Evolutionary conservation across 2,113 vertebrate genomes (phyloP).

Genomic region (Nasalis larvatus): DNA sequence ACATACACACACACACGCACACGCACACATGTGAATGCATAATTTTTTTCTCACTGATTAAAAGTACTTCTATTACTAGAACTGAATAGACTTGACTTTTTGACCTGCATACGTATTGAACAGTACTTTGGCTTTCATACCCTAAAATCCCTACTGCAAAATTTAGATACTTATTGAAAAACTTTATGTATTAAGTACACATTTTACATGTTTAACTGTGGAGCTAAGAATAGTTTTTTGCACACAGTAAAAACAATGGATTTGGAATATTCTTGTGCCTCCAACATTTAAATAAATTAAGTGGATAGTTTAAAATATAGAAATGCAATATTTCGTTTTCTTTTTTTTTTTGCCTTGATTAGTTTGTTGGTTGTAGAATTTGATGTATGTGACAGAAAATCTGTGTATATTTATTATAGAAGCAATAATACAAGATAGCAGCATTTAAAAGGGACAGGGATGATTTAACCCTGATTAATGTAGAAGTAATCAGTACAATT

Average conservation of each 20-base stretch:
- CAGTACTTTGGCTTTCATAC: neutral
- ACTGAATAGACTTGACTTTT: neutral
- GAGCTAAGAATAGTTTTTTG: neutral
- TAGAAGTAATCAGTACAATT: neutral
- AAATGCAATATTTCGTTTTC: too few species aligned
- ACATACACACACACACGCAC: neutral
- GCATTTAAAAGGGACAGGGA: neutral
- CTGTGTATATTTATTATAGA: neutral
- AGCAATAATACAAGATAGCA: neutral
- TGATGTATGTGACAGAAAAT: neutral
- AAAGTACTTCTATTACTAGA: neutral
- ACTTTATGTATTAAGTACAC: neutral
- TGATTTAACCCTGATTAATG: neutral
- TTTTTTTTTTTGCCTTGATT: neutral
- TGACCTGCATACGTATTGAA: neutral
- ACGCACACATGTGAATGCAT: neutral
- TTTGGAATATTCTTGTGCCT: neutral
- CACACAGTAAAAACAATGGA: neutral
- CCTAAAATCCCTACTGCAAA: neutral
- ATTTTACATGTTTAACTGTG: neutral
- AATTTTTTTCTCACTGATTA: neutral
- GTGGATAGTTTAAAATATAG: neutral
- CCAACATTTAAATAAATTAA: neutral
- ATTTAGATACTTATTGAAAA: neutral
- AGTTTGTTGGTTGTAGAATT: neutral